Percentiles rank a stretch among this genome's conserved stretches.
These are phyloP conservation scores for Parnassius smintheus DNA, from an alignment of 2,888 invertebrate genomes.

Conservation along the genomic window DNA sequence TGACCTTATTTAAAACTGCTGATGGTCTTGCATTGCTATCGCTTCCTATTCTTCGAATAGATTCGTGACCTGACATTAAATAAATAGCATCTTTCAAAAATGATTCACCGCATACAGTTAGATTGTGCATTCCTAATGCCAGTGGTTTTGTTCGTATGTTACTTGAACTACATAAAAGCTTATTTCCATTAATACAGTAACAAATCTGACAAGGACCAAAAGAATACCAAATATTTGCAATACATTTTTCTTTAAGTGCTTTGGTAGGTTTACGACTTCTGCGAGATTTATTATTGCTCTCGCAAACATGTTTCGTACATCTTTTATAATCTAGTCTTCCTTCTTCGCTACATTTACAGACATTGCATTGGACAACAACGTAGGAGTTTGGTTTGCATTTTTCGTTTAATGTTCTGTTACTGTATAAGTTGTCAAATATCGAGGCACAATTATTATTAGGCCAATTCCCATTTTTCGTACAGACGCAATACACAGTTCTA, in stretches of 20 bases:
- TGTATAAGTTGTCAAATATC: slow-evolving; percentile 17
- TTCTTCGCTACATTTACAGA: slow-evolving; percentile 52
- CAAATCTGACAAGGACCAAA: slow-evolving; percentile 62
- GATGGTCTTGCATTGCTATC: background rate
- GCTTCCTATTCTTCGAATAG: slow-evolving; percentile 30
- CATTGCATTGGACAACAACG: slow-evolving; percentile 51
- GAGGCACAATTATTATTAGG: slow-evolving; percentile 45
- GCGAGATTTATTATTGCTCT: slow-evolving; percentile 17
- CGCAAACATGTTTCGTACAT: slow-evolving; percentile 58
- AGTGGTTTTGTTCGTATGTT: slow-evolving; percentile 35
- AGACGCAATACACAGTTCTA: slow-evolving; percentile 48
- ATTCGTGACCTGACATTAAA: slow-evolving; percentile 37
- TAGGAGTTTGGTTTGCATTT: slow-evolving; percentile 51
- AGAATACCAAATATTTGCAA: slow-evolving; percentile 57
- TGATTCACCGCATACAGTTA: slow-evolving; percentile 51
- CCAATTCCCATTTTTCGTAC: slow-evolving; percentile 52
- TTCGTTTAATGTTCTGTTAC: slow-evolving; percentile 20
- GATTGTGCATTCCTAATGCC: slow-evolving; percentile 46
- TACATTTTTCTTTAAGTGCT: slow-evolving; percentile 46
- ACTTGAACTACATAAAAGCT: slow-evolving; percentile 56
- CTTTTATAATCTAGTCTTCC: slow-evolving; percentile 46
- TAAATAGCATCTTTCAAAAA: slow-evolving; percentile 46
- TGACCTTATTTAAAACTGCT: background rate
- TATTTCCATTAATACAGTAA: slow-evolving; percentile 53
- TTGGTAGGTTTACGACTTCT: slow-evolving; percentile 29